Evolutionary conservation across 2,797 vertebrate genomes (phyloP).

Genomic region (Paramormyrops hopkinsi): DNA sequence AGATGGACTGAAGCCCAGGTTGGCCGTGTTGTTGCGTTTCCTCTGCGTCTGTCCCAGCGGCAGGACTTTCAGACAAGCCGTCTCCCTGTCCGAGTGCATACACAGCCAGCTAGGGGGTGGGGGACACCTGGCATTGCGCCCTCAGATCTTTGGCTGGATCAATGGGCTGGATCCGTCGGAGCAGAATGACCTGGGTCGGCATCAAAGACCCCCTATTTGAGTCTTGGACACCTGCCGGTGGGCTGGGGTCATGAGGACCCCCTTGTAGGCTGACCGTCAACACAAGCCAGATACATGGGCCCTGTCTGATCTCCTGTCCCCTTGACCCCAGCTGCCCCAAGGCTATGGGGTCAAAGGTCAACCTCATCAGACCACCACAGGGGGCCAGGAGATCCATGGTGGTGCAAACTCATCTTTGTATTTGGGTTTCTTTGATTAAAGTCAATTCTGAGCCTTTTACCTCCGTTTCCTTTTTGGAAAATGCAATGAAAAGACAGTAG

Average conservation of each 20-base stretch:
- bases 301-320: constrained; percentile 50
- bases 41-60: background rate
- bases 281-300: constrained; percentile 39
- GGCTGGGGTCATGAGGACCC: constrained; percentile 37
- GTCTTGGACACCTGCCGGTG: constrained; percentile 58
- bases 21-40: background rate
- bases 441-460: constrained; percentile 1
- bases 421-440: constrained; percentile 37
- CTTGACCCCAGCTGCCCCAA: constrained; percentile 41
- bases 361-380: constrained; percentile 41
- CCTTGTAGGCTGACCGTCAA: constrained; percentile 54
- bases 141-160: constrained; percentile 51
- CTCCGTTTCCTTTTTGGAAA: background rate
- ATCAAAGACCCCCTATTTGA: constrained; percentile 63
- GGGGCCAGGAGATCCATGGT: constrained; percentile 41
- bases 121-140: constrained; percentile 57
- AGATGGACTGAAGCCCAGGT: background rate
- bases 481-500: background rate
- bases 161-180: constrained; percentile 45
- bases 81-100: background rate
- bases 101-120: background rate
- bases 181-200: constrained; percentile 55
- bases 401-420: constrained; percentile 48
- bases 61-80: background rate
- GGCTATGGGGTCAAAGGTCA: constrained; percentile 51